phyloP scores from a whole-genome alignment of 2,113 vertebrate genomes.

The Hippopotamus amphibius region DNA sequence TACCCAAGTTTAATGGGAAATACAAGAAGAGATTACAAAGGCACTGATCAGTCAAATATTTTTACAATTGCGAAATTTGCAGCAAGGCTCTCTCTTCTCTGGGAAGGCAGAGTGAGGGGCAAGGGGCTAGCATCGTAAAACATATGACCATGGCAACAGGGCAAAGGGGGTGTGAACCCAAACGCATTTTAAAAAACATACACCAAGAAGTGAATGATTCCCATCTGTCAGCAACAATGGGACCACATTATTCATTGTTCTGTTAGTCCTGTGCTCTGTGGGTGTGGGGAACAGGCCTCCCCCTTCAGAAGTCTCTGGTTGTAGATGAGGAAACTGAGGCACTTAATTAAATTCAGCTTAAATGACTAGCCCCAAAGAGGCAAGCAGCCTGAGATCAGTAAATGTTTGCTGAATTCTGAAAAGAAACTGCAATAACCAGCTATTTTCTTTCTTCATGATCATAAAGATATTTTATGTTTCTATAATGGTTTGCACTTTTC shows the following conservation, averaged over 20 bases:
- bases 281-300: not conserved
- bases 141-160: slow-evolving; percentile 48
- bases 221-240: slow-evolving; percentile 71
- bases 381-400: not conserved
- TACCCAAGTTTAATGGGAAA: slow-evolving; percentile 71
- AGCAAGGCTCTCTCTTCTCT: slow-evolving; percentile 42
- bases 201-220: slow-evolving; percentile 68
- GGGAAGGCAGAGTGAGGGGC: slow-evolving; percentile 53
- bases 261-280: not conserved
- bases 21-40: slow-evolving; percentile 69
- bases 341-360: not conserved
- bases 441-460: slow-evolving; percentile 9
- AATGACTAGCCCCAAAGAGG: not conserved
- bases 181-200: slow-evolving; percentile 66
- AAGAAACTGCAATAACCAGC: not conserved
- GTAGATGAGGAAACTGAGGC: slow-evolving; percentile 61
- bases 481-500: not conserved
- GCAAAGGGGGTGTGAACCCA: slow-evolving; percentile 21
- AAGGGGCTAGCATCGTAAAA: slow-evolving; percentile 32
- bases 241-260: slow-evolving; percentile 62
- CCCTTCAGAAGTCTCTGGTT: not conserved
- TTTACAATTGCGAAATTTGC: slow-evolving; percentile 73
- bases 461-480: not conserved
- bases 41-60: slow-evolving; percentile 64
- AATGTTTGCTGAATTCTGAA: not conserved